phyloP scores from a whole-genome alignment of 2,888 invertebrate genomes.

The Parochlus steinenii region DNA sequence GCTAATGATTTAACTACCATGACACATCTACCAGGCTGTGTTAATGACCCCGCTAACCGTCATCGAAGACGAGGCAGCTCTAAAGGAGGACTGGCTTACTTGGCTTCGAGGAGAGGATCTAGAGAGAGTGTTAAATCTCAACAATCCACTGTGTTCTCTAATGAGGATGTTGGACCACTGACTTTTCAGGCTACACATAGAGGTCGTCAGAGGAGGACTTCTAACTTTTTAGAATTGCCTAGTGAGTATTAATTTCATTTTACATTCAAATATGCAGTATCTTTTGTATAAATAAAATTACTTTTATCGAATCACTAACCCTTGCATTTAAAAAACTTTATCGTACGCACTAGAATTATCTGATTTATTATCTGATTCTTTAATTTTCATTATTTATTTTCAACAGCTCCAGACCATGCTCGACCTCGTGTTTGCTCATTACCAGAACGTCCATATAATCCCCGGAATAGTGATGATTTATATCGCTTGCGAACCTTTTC shows the following conservation, averaged over 20 bases:
- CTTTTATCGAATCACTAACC: no score
- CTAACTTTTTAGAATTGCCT: slow-evolving; percentile 74
- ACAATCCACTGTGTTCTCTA: slow-evolving; percentile 54
- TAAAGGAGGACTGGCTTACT: slow-evolving; percentile 52
- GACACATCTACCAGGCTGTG: slow-evolving; percentile 42
- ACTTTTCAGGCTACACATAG: slow-evolving; percentile 65
- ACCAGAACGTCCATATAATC: slow-evolving; percentile 76
- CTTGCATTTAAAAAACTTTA: no score
- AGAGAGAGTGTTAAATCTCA: slow-evolving; percentile 46
- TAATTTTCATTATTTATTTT: slow-evolving; percentile 12
- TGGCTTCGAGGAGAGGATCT: slow-evolving; percentile 72
- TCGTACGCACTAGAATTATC: no score
- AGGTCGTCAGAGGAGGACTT: slow-evolving; percentile 62
- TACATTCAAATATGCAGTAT: background rate
- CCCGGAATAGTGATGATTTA: slow-evolving; percentile 64
- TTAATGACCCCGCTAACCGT: slow-evolving; percentile 41
- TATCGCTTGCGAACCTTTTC: slow-evolving; percentile 73
- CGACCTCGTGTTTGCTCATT: slow-evolving; percentile 69
- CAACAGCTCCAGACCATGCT: slow-evolving; percentile 65
- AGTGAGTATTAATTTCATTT: slow-evolving; percentile 35
- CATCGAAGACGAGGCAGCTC: slow-evolving; percentile 46
- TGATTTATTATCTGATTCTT: background rate
- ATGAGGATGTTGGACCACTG: slow-evolving; percentile 65
- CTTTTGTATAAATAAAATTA: background rate
- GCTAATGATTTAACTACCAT: slow-evolving; percentile 23